These are phyloP conservation scores for Diceros bicornis DNA, from an alignment of 2,797 vertebrate species.

Conservation along the genomic window DNA sequence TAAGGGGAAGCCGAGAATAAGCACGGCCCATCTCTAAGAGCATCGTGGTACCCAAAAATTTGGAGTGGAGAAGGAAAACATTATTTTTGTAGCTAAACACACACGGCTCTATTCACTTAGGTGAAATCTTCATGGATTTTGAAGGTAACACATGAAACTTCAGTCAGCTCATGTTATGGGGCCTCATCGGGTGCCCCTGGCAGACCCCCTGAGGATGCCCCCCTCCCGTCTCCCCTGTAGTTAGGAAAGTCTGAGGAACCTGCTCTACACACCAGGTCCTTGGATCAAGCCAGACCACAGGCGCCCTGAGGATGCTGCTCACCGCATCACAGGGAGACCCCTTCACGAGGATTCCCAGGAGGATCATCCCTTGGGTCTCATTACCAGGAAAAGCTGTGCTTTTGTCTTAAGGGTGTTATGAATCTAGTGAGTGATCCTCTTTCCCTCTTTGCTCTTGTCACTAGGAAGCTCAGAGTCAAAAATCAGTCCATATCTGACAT, in stretches of 20 bases:
- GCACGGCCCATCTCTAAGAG: neutral
- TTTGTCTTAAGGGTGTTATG: neutral
- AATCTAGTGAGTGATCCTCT: neutral
- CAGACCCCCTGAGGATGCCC: neutral
- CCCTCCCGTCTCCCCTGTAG: neutral
- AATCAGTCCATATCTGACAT: neutral
- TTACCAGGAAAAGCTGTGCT: neutral
- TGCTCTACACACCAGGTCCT: neutral
- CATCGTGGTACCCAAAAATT: neutral
- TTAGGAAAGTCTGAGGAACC: neutral
- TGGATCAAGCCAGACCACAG: neutral
- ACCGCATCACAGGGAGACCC: rapidly evolving
- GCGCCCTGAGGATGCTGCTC: neutral
- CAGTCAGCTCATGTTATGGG: neutral
- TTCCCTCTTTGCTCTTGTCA: neutral
- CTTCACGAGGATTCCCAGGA: neutral
- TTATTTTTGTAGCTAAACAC: neutral
- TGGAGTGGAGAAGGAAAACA: no score
- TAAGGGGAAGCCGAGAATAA: neutral
- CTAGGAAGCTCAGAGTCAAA: conserved; percentile 42
- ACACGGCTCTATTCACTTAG: rapidly evolving
- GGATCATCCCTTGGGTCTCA: neutral
- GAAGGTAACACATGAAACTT: neutral
- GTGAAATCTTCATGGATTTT: neutral
- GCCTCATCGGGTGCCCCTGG: neutral